phyloP scores from a whole-genome alignment of 2,797 vertebrate genomes.

The Acanthiza pusilla region DNA sequence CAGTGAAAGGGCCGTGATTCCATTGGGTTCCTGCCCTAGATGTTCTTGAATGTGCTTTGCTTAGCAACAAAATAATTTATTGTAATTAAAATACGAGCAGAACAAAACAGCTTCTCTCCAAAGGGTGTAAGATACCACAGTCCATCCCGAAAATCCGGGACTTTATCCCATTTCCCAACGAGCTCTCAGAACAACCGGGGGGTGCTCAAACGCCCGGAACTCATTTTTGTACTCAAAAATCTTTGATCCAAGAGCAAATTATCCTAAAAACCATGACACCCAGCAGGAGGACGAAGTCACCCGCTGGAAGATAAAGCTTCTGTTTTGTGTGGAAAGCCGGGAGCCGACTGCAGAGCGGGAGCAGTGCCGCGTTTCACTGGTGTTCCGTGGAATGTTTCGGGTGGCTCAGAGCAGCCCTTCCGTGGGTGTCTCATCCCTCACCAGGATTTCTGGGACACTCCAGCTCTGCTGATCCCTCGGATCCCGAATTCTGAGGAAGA shows the following conservation, averaged over 20 bases:
- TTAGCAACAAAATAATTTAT: not conserved
- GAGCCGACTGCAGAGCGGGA: not conserved
- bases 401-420: not conserved
- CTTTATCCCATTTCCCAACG: not conserved
- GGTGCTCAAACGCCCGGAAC: not conserved
- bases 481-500: not conserved
- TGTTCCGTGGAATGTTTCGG: not conserved
- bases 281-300: accelerated
- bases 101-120: not conserved
- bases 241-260: not conserved
- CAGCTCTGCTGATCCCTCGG: not conserved
- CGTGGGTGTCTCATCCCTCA: not conserved
- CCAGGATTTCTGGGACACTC: not conserved
- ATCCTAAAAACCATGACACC: not conserved
- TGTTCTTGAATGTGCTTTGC: conserved; percentile 29
- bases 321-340: not conserved
- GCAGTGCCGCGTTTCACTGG: not conserved
- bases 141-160: not conserved
- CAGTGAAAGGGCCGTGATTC: not conserved
- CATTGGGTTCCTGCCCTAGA: not conserved
- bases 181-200: not conserved
- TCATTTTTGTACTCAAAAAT: conserved; percentile 1
- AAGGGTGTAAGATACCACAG: not conserved
- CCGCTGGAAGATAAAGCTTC: not conserved
- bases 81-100: not conserved